Evolutionary conservation across 2,113 vertebrate species (phyloP), one percentile per base, ranked within the genome.

Genomic region (Caretta caretta): DNA sequence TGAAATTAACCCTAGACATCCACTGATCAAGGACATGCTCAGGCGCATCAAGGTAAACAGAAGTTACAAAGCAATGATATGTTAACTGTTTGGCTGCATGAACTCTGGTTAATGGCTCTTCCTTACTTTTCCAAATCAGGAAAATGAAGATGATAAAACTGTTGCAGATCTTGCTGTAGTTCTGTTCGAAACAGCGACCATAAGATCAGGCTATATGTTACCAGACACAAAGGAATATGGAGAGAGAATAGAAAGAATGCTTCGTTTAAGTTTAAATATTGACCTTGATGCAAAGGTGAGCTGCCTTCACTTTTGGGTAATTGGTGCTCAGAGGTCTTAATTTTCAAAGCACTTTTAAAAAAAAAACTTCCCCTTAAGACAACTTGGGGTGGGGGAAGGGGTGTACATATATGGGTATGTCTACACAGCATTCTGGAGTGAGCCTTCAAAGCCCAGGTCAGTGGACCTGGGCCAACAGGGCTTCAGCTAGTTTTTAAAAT

Each of bases 181-280:
- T 27, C 97, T 99, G 94, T 99, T 99, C 93, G 99, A 99, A 98
- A 99, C 99, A 0, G 99, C 99, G 46, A 99, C 99, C 2, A 97
- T 99, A 94, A 99, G 99, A 53, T 99, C 99, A 22, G 99, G 99
- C 4, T 99, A 99, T 93, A 99, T 99, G 96, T 97, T 99, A 83
- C 97, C 98, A 24, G 99, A 99, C 97, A 99, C 99, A 3, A 99
- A 99, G 90, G 98, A 99, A 35, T 99, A 99, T 0, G 99, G 99
- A 75, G 99, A 99, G 3, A 97, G 99, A 94, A 99, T 99, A 98
- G 99, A 99, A 98, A 99, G 99, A 91, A 99, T 99, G 99, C 99
- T 99, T 86, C 98, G 99, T 69, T 98, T 99, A 83, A 99, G 99
- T 95, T 98, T 99, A 96, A 99, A 99, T 50, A 98, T 99, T 51